Base-by-base conservation (phyloP, 2,797 vertebrate genomes). In the Pyrrhura leucotis region DNA sequence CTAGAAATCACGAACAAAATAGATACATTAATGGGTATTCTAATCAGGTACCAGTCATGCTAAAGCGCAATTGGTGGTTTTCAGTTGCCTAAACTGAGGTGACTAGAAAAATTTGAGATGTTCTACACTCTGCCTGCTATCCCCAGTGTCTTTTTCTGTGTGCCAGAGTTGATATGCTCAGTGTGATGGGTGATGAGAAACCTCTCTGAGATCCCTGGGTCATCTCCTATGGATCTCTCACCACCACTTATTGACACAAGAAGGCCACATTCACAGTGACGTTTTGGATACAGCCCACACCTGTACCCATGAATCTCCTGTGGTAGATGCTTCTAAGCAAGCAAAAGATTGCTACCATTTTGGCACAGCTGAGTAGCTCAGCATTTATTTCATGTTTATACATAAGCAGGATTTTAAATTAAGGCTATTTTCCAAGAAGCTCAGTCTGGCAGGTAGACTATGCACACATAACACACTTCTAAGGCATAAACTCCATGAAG, bases 191-290 rank as follows among this genome's bases (percentile, higher is more conserved):
- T 33, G 19, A 42, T 59, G 63, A 79, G 63, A 88, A 68, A 69
- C 1, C 9, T 40, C 28, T 6, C 23, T 40, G 51, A 93, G 39
- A 26, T 29, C 26, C 47, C 39, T 73, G 62, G 13, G 12, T 69
- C 39, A 47, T 8, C 7, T 66, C 11, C n/a, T 7, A 39, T 21
- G 40, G 14, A 37, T 21, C 6, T 2, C 14, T 59, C 14, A 6
- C 6, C 2, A 4, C 0, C 3, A 7, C n/a, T 21, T 44, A n/a
- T 1, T 56, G 44, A 75, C 3, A 3, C 53, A 65, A 11, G 40
- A 68, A 2, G 20, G 68, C n/a, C 53, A 13, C 6, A 13, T 19
- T n/a, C 0, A 0, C 23, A 58, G 19, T 20, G 47, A 37, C 1
- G 6, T 54, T 83, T 78, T 68, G 54, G 42, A 29, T 59, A 42